Base-by-base conservation (phyloP, 30 jellyfish, hydroid and myxozoan species). In the Sanderia malayensis region DNA sequence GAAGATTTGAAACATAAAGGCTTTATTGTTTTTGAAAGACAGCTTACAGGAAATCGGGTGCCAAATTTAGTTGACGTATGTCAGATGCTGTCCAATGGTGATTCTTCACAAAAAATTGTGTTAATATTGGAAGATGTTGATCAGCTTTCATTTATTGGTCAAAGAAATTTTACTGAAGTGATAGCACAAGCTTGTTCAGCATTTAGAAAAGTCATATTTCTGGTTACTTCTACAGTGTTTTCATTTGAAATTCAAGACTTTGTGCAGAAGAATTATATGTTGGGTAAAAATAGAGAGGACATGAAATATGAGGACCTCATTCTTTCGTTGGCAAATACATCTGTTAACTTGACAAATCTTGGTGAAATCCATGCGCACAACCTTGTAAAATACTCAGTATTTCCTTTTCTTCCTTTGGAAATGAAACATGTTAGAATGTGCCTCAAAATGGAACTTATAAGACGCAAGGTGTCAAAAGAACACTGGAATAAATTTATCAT, bases 341-440 rank as follows among this genome's bases (percentile, higher is more conserved):
- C 27, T 4, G 18, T 24, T 49, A 49, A 4, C 25, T 3, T 19
- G 18, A 30, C 45, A n/a, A 10, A 37, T 0, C 2, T 23, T 25
- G 28, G 13, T 30, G 45, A 55, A 58, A n/a, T 32, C 24, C 37
- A 46, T 23, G 53, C 49, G 13, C 31, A 55, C 28, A 37, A 61
- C 20, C 46, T 2, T 34, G 18, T 31, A 62, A 26, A 44, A 26
- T 66, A 0, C 24, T 61, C 79, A 47, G 55, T 44, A 49, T 8
- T 76, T 9, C 52, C 49, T 0, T 76, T 37, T 25, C 46, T 76
- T 25, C 87, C 87, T 2, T 23, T 76, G 71, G 80, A 62, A 34
- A 19, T 11, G 31, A 73, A 76, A 6, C 87, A 76, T 41, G 41
- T 76, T 1, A 61, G 31, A 32, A 76, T 61, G 78, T 76, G 87